Conservation (phyloP, 2,888 invertebrate genomes). For the Eupithecia abbreviata region DNA sequence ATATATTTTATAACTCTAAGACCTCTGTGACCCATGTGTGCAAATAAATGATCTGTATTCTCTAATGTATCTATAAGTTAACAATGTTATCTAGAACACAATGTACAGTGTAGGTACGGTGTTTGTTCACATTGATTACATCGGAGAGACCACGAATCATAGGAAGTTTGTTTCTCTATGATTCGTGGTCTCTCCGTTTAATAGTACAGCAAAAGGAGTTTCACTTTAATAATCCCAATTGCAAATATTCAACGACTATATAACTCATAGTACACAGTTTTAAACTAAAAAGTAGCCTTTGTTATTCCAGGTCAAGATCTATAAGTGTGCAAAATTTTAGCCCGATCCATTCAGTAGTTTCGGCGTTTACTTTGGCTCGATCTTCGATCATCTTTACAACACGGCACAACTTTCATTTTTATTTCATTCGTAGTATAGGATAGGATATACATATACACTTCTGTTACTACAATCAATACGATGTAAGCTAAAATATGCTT, state of each 20-base stretch:
- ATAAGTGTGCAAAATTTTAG: no score
- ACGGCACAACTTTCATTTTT: no score
- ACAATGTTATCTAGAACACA: neutral
- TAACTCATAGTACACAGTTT: neutral
- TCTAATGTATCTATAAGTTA: neutral
- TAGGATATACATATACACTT: no score
- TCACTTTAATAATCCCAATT: neutral
- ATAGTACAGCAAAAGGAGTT: neutral
- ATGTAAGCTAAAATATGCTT: slow-evolving; percentile 9
- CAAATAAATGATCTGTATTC: no score
- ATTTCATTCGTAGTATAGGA: no score
- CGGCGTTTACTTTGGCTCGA: no score
- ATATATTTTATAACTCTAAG: no score
- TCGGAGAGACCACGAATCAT: neutral
- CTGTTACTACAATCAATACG: neutral
- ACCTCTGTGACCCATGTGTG: no score
- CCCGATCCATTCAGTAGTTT: no score
- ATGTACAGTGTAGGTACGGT: neutral
- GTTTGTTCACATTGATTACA: neutral
- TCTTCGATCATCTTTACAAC: no score
- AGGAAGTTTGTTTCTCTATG: neutral
- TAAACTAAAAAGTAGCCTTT: no score
- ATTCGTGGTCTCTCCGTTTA: neutral
- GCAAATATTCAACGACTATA: neutral
- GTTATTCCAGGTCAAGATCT: no score